phyloP scores from a whole-genome alignment of 2,113 vertebrate species.

The Piaya cayana region DNA sequence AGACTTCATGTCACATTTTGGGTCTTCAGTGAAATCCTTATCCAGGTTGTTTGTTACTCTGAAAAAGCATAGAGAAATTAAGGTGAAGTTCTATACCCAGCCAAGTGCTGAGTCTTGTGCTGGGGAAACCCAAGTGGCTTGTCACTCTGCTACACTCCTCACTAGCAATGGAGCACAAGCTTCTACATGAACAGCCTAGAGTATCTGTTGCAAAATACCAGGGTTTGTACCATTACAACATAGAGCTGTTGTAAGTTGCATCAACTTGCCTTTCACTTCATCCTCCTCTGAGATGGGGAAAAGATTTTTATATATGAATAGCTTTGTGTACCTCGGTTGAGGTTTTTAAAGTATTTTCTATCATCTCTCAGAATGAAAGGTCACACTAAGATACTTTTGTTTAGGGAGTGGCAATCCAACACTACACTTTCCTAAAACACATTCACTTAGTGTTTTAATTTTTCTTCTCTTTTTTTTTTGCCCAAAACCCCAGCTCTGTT shows the following conservation, averaged over 20 bases:
- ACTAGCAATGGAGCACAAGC: accelerated
- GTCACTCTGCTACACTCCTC: not conserved
- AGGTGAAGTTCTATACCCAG: not conserved
- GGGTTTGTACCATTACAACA: not conserved
- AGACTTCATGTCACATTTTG: not conserved
- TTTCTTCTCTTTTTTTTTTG: not conserved
- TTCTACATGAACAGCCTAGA: not conserved
- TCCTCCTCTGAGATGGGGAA: not conserved
- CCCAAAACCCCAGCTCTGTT: not conserved
- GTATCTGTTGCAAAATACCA: not conserved
- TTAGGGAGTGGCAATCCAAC: not conserved
- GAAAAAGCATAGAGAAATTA: not conserved
- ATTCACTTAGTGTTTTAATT: not conserved
- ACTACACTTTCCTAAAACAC: not conserved
- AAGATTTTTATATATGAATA: not conserved
- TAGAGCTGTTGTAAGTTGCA: not conserved
- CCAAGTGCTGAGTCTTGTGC: not conserved
- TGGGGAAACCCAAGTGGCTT: not conserved
- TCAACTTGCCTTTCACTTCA: accelerated
- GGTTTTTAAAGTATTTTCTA: not conserved
- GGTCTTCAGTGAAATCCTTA: not conserved
- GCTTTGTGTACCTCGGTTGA: not conserved
- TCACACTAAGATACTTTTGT: not conserved
- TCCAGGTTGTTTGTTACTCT: not conserved
- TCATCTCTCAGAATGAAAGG: not conserved